Evolutionary conservation across 2,113 vertebrate genomes (phyloP).

Genomic region (Nesogale talazaci): DNA sequence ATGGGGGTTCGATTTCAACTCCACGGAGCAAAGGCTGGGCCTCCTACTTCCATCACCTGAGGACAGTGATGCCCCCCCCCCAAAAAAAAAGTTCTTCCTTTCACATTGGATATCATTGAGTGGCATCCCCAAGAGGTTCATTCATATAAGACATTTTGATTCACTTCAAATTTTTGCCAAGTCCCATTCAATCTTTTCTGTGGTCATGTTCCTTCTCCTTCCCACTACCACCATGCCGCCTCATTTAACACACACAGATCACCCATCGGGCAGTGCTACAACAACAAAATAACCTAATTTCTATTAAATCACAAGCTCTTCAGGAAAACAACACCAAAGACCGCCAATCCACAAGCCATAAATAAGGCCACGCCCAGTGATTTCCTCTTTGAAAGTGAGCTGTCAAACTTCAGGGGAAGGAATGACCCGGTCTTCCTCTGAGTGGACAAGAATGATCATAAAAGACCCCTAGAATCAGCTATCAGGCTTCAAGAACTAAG

Average conservation of each 20-base stretch:
- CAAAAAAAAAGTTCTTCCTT: neutral
- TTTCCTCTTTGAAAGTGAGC: neutral
- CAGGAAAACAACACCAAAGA: neutral
- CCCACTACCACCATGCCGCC: neutral
- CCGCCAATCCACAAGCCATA: neutral
- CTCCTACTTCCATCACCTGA: too few species aligned
- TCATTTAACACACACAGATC: neutral
- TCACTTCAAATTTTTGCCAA: neutral
- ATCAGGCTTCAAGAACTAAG: too few species aligned
- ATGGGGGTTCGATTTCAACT: too few species aligned
- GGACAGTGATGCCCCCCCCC: too few species aligned
- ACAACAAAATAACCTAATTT: neutral
- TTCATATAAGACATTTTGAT: neutral
- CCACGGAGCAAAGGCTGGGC: too few species aligned
- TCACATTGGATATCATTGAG: neutral
- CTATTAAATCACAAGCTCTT: neutral
- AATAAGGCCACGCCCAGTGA: neutral
- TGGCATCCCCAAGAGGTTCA: neutral
- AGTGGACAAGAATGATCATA: neutral
- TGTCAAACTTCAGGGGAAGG: neutral
- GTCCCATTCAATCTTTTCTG: neutral
- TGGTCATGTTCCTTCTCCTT: neutral
- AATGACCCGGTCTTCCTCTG: neutral
- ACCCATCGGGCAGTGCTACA: neutral
- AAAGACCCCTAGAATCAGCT: neutral